These are phyloP conservation scores for Chrysochloris asiatica DNA, from an alignment of 2,113 vertebrate species.

Conservation along the genomic window DNA sequence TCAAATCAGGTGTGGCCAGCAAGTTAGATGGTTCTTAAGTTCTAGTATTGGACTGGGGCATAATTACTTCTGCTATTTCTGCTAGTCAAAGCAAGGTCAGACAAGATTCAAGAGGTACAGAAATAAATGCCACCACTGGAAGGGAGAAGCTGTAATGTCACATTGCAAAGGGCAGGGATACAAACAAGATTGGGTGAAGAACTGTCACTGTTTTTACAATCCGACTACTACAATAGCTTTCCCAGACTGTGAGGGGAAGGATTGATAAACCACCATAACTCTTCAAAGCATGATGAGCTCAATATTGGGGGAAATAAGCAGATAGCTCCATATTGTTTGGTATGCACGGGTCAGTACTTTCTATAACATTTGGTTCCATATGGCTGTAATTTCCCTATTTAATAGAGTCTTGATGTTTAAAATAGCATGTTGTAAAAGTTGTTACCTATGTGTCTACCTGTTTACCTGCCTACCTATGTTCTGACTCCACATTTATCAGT, in stretches of 20 bases:
- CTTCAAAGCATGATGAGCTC: neutral
- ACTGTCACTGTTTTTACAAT: neutral
- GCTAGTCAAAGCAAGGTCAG: neutral
- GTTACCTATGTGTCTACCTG: neutral
- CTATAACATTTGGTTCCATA: neutral
- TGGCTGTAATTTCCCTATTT: neutral
- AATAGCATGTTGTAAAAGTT: neutral
- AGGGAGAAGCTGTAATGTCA: neutral
- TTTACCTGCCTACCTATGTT: neutral
- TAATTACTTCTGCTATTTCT: neutral
- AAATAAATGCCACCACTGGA: neutral
- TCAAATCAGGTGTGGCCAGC: neutral
- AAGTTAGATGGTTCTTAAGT: neutral
- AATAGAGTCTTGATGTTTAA: conserved; percentile 36
- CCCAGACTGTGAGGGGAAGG: neutral
- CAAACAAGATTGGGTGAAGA: neutral
- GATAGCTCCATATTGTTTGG: neutral
- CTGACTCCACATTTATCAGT: neutral
- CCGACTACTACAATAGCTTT: neutral
- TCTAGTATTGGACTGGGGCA: neutral
- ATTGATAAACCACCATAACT: neutral
- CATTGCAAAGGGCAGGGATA: neutral
- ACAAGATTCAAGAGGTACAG: neutral
- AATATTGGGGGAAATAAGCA: neutral
- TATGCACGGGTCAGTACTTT: neutral